Evolutionary conservation across 2,888 invertebrate genomes (phyloP).

Genomic region (Drosophila picticornis): DNA sequence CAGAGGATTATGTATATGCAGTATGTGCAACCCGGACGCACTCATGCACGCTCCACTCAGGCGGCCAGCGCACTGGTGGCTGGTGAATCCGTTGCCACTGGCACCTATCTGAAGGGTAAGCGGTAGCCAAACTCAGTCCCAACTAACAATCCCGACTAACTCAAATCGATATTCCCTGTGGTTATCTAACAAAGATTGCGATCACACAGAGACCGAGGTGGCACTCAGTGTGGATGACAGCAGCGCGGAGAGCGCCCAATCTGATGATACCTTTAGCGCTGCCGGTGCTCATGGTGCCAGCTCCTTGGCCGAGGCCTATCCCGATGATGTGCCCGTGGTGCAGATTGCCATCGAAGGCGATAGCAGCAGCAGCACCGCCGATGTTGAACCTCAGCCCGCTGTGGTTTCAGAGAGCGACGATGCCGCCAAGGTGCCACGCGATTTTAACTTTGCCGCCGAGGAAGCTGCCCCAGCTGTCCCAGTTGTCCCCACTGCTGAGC

Average conservation of each 20-base stretch:
- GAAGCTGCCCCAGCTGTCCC: conserved; percentile 49
- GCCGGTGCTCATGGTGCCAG: conserved; percentile 80
- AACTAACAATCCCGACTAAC: conserved; percentile 37
- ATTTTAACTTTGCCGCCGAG: conserved; percentile 80
- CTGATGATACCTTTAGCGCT: conserved; percentile 76
- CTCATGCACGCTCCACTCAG: conserved; percentile 82
- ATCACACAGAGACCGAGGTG: conserved; percentile 82
- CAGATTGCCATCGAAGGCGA: conserved; percentile 57
- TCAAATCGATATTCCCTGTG: conserved; percentile 11
- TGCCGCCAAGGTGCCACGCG: conserved; percentile 82
- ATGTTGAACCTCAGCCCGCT: conserved; percentile 35
- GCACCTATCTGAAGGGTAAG: conserved; percentile 84
- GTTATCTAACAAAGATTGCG: conserved; percentile 80
- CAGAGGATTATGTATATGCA: conserved; percentile 84
- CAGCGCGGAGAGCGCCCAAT: conserved; percentile 64
- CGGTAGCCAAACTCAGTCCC: not conserved
- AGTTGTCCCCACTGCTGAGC: conserved; percentile 52
- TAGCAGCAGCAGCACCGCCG: conserved; percentile 40
- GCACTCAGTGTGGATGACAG: conserved; percentile 59
- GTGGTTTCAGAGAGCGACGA: conserved; percentile 60
- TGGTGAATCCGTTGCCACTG: conserved; percentile 83
- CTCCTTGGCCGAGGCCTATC: conserved; percentile 84
- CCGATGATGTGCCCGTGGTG: conserved; percentile 71
- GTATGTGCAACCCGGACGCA: conserved; percentile 82
- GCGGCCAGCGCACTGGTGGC: conserved; percentile 84